Conservation (phyloP, 2,113 vertebrate species). For the Dinomys branickii region DNA sequence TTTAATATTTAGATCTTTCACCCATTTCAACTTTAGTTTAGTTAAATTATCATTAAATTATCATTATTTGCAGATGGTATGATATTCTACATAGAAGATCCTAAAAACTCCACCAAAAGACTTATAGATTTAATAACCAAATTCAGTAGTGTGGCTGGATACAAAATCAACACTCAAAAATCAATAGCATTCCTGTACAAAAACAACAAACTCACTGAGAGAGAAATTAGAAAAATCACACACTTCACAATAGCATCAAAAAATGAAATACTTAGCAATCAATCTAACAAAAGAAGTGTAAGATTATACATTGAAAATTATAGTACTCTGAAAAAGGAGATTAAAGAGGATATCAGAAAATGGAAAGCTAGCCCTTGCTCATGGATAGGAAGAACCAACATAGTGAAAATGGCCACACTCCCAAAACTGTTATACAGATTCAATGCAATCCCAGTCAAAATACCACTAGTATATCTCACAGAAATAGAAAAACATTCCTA, state of each 20-base stretch:
- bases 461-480: too few species aligned
- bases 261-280: not conserved
- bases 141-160: not conserved
- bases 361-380: too few species aligned
- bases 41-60: too few species aligned
- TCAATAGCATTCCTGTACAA: too few species aligned
- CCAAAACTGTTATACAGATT: too few species aligned
- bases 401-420: not conserved
- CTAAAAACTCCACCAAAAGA: not conserved
- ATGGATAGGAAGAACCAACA: too few species aligned
- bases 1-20: not conserved
- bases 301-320: not conserved
- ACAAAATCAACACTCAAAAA: not conserved
- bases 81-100: not conserved
- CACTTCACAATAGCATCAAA: not conserved
- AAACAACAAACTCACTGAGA: too few species aligned
- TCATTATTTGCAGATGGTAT: not conserved
- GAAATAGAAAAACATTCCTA: too few species aligned
- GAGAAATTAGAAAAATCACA: not conserved
- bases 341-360: too few species aligned
- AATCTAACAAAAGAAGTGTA: not conserved
- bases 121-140: not conserved
- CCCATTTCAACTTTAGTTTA: not conserved
- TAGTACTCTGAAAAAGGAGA: not conserved
- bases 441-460: too few species aligned